phyloP scores from a whole-genome alignment of 1,140 invertebrate species.

The Parapsyche elsis region DNA sequence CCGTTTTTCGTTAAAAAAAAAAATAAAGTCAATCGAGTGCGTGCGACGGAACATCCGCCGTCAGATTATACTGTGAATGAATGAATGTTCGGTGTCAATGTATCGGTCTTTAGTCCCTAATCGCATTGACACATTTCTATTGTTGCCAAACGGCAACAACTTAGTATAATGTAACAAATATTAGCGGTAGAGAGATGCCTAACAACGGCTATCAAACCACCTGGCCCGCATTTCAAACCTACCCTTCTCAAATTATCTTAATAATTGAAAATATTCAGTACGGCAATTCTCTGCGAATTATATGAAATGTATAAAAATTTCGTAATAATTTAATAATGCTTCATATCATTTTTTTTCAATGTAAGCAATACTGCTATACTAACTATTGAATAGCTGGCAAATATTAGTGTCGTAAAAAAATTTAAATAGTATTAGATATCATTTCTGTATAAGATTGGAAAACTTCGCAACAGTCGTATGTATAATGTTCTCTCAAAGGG shows the following conservation, averaged over 20 bases:
- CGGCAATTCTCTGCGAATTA: too few relatives aligned
- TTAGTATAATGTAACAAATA: constrained; percentile 42
- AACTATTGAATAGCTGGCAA: too few relatives aligned
- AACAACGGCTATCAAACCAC: constrained; percentile 30
- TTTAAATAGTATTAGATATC: too few relatives aligned
- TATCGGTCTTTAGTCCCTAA: constrained; percentile 38
- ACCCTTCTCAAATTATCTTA: constrained; percentile 10
- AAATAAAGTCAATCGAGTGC: too few relatives aligned
- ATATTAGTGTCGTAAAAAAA: too few relatives aligned
- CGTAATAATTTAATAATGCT: too few relatives aligned
- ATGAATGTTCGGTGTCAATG: constrained; percentile 36
- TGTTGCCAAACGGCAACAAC: constrained; percentile 32
- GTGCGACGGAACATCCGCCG: too few relatives aligned
- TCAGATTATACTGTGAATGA: neutral
- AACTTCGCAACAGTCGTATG: neutral
- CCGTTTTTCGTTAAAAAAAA: too few relatives aligned
- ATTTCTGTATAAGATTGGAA: neutral
- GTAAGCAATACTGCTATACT: too few relatives aligned
- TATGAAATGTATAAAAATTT: too few relatives aligned
- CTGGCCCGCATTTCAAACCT: neutral
- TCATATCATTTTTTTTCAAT: too few relatives aligned
- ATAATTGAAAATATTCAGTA: neutral
- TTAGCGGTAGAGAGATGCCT: constrained; percentile 20
- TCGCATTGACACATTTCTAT: constrained; percentile 40
- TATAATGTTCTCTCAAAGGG: neutral